Evolutionary conservation across 92 coral and sea anemone species (phyloP).

Genomic region (Epizoanthus rinbou): DNA sequence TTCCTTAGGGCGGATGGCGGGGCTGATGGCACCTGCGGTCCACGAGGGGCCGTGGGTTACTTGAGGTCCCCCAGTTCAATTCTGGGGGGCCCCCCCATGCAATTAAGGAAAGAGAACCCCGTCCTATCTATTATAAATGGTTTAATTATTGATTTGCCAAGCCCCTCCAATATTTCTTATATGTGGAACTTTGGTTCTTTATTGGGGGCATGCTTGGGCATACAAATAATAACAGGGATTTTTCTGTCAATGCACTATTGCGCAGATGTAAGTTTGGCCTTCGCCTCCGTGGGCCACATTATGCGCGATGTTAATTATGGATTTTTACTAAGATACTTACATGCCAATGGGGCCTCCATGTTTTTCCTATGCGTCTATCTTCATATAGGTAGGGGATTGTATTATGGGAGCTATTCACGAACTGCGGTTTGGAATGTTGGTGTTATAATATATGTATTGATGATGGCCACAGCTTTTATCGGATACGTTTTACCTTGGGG

Average conservation of each 20-base stretch:
- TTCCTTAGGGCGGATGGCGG: too few relatives aligned
- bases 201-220: slow-evolving; percentile 70
- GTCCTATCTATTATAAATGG: slow-evolving; percentile 68
- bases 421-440: slow-evolving; percentile 66
- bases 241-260: slow-evolving; percentile 86
- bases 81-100: slow-evolving; percentile 23
- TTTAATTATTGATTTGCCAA: slow-evolving; percentile 65
- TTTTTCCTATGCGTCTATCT: slow-evolving; percentile 73
- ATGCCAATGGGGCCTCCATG: slow-evolving; percentile 79
- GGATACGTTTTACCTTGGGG: slow-evolving; percentile 89
- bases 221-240: slow-evolving; percentile 74
- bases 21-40: too few relatives aligned
- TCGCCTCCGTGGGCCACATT: slow-evolving; percentile 67
- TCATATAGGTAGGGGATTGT: slow-evolving; percentile 77
- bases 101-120: slow-evolving; percentile 72
- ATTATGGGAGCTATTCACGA: slow-evolving; percentile 71
- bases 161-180: slow-evolving; percentile 82
- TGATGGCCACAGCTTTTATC: slow-evolving; percentile 77
- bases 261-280: slow-evolving; percentile 67
- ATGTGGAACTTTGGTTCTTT: slow-evolving; percentile 85
- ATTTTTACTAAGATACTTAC: slow-evolving; percentile 65
- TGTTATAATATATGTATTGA: slow-evolving; percentile 54
- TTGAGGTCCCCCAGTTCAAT: not conserved
- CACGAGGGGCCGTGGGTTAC: too few relatives aligned
- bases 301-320: slow-evolving; percentile 80